phyloP scores from a whole-genome alignment of 2,797 vertebrate genomes.

The Champsocephalus gunnari region DNA sequence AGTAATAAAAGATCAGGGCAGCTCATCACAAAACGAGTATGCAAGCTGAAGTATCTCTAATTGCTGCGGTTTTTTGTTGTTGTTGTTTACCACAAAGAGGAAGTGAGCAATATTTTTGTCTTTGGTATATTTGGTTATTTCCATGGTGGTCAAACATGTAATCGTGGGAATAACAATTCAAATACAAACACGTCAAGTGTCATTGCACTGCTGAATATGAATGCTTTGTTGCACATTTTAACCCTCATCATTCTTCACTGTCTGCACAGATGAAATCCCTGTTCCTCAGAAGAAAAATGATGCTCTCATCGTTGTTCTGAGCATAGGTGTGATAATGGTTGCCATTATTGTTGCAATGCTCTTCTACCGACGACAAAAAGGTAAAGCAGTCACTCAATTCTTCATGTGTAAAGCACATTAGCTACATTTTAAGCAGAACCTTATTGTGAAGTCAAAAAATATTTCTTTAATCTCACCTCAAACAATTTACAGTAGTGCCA shows the following conservation, averaged over 20 bases:
- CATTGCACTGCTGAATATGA: not conserved
- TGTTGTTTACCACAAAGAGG: slow-evolving; percentile 33
- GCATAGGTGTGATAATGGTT: slow-evolving; percentile 17
- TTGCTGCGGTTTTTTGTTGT: not conserved
- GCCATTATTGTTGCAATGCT: slow-evolving; percentile 9
- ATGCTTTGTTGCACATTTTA: not conserved
- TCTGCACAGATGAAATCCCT: slow-evolving; percentile 72
- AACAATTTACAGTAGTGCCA: not conserved
- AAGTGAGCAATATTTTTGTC: slow-evolving; percentile 23
- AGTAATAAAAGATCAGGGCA: not conserved
- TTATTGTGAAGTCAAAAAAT: not conserved
- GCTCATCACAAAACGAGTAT: not conserved
- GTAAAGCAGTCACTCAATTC: slow-evolving; percentile 29
- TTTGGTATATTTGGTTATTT: slow-evolving; percentile 70
- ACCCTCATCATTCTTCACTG: slow-evolving; percentile 1
- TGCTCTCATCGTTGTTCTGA: slow-evolving; percentile 12
- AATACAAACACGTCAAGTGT: not conserved
- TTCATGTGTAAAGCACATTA: not conserved
- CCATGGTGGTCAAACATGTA: slow-evolving; percentile 32
- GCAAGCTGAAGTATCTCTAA: not conserved
- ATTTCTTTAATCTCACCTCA: slow-evolving; percentile 2
- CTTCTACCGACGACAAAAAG: slow-evolving; percentile 56
- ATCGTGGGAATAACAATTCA: not conserved
- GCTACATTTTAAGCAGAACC: not conserved
- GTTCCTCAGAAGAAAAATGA: not conserved